Evolutionary conservation across 2,797 vertebrate species (phyloP).

Genomic region (Leucoraja ocellata): DNA sequence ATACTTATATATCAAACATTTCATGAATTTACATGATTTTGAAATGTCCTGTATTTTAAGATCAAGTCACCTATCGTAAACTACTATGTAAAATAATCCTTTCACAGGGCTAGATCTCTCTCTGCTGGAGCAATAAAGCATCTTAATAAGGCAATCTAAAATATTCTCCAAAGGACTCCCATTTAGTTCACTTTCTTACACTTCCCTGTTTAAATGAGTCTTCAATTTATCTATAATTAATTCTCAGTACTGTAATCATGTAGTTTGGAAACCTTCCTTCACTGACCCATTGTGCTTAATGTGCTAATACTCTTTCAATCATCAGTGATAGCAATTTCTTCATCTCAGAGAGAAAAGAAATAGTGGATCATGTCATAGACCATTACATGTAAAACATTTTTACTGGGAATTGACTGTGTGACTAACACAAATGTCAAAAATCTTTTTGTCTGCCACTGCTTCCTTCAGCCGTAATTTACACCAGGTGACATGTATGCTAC

Average conservation of each 20-base stretch:
- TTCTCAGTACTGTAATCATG: constrained; percentile 29
- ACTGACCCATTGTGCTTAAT: constrained; percentile 39
- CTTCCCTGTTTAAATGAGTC: not conserved
- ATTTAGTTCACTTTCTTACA: constrained; percentile 28
- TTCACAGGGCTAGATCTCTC: not conserved
- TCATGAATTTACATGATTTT: constrained; percentile 34
- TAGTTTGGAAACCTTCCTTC: not conserved
- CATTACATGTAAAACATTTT: constrained; percentile 57
- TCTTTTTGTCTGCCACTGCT: constrained; percentile 62
- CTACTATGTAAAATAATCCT: not conserved
- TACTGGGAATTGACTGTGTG: constrained; percentile 52
- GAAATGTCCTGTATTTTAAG: constrained; percentile 12
- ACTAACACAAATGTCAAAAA: constrained; percentile 59
- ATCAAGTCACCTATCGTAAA: constrained; percentile 35
- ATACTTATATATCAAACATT: constrained; percentile 24
- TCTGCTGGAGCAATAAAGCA: constrained; percentile 9
- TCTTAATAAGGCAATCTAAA: constrained; percentile 29
- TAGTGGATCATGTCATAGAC: constrained; percentile 60
- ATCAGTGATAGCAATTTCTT: constrained; percentile 55
- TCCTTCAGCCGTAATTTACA: constrained; percentile 53
- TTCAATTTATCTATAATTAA: constrained; percentile 20
- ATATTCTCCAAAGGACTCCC: not conserved
- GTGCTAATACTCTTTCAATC: constrained; percentile 51
- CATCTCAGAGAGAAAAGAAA: constrained; percentile 45
- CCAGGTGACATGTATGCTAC: constrained; percentile 22